These are phyloP conservation scores for Caenorhabditis sp. DNA, from an alignment of 2,888 invertebrate genomes.

Conservation along the genomic window DNA sequence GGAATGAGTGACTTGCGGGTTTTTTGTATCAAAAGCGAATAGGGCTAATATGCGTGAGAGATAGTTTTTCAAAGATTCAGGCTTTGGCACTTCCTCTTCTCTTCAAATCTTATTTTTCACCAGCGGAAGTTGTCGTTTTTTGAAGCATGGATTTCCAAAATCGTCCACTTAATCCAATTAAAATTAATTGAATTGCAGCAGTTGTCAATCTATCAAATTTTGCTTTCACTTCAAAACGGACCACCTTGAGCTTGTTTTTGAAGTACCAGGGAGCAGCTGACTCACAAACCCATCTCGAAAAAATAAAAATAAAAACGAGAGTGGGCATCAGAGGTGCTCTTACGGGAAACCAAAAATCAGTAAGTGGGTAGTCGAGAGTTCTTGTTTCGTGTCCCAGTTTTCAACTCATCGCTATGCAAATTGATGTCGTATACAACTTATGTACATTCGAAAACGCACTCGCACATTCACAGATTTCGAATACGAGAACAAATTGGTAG, in stretches of 20 bases:
- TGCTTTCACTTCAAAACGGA: too few relatives aligned
- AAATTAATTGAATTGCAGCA: too few relatives aligned
- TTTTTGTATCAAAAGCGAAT: slow-evolving; percentile 44
- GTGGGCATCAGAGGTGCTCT: slow-evolving; percentile 15
- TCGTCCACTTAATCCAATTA: too few relatives aligned
- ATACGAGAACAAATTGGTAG: slow-evolving; percentile 35
- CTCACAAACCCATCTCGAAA: slow-evolving; percentile 5
- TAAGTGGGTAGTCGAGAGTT: neutral
- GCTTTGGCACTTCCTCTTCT: slow-evolving; percentile 4
- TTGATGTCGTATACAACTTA: slow-evolving; percentile 48
- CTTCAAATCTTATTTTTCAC: slow-evolving; percentile 45
- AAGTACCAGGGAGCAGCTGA: too few relatives aligned
- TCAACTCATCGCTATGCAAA: slow-evolving; percentile 53
- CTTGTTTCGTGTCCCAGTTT: slow-evolving; percentile 31
- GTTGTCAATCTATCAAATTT: too few relatives aligned
- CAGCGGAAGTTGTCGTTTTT: slow-evolving; percentile 48
- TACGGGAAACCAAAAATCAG: slow-evolving; percentile 5
- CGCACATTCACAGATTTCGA: slow-evolving; percentile 30
- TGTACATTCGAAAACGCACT: slow-evolving; percentile 41
- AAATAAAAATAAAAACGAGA: too few relatives aligned
- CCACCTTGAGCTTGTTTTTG: too few relatives aligned
- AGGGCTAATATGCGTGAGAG: slow-evolving; percentile 43
- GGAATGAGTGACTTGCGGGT: slow-evolving; percentile 29
- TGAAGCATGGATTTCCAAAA: slow-evolving; percentile 8
- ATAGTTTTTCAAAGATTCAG: slow-evolving; percentile 30